A percentile compares a stretch with the other conserved stretches of the same genome.
These are phyloP conservation scores for Prunella fulvescens DNA, from an alignment of 2,113 vertebrate species.

Conservation along the genomic window DNA sequence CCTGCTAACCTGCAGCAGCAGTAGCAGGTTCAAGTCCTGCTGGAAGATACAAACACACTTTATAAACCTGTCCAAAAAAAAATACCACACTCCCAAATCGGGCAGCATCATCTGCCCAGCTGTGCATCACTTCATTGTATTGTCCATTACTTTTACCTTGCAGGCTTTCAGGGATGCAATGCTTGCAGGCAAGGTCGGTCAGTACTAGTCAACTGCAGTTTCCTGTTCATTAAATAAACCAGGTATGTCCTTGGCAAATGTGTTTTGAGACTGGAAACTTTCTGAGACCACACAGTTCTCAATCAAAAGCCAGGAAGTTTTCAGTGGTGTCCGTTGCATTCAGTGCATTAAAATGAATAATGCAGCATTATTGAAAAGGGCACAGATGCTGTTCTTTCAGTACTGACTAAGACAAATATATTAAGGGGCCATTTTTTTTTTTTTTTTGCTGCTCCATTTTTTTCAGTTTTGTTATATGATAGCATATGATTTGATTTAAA, in stretches of 20 bases:
- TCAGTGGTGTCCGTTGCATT: neutral
- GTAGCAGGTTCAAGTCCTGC: rapidly evolving
- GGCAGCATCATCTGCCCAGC: neutral
- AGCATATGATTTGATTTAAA: neutral
- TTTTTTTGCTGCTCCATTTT: neutral
- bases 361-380: neutral
- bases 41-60: neutral
- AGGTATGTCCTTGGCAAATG: neutral
- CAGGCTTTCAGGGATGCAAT: neutral
- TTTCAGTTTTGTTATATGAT: neutral
- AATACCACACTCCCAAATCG: neutral
- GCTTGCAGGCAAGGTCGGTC: conserved; percentile 19
- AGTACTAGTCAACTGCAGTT: neutral
- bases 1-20: neutral
- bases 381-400: neutral
- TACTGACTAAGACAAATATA: neutral
- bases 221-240: neutral
- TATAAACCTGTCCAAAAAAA: neutral
- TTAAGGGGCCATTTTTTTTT: neutral
- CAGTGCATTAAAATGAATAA: neutral
- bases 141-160: neutral
- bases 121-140: neutral
- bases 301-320: neutral
- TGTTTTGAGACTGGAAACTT: neutral
- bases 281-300: neutral